These are phyloP conservation scores for Heliothis subflexa DNA, from an alignment of 1,140 invertebrate genomes.

Conservation along the genomic window DNA sequence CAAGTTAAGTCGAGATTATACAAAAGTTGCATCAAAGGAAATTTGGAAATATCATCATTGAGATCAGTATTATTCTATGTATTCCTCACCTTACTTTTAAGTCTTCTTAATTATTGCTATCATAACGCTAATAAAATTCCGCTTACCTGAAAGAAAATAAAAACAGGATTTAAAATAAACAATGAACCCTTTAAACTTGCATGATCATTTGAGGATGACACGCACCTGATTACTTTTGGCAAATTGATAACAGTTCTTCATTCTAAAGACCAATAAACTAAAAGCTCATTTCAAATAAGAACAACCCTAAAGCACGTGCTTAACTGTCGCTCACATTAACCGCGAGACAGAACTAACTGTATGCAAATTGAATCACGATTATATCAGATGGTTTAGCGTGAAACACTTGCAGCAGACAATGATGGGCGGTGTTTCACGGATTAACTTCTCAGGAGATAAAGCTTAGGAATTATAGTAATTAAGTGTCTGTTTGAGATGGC, in stretches of 20 bases:
- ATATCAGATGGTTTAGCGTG: constrained; percentile 31
- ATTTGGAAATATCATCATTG: too few relatives aligned
- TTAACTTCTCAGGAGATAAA: constrained; percentile 1
- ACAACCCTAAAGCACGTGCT: constrained; percentile 16
- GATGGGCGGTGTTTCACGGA: constrained; percentile 37
- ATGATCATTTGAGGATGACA: neutral
- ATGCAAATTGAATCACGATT: constrained; percentile 50
- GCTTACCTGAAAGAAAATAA: constrained; percentile 30
- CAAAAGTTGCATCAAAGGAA: too few relatives aligned
- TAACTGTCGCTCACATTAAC: constrained; percentile 27
- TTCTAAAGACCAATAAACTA: neutral
- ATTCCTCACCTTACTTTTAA: too few relatives aligned
- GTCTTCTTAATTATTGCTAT: too few relatives aligned
- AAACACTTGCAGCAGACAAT: constrained; percentile 29
- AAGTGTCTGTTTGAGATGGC: neutral
- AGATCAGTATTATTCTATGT: too few relatives aligned
- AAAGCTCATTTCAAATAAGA: constrained; percentile 6
- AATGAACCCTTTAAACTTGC: neutral
- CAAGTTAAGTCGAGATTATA: too few relatives aligned
- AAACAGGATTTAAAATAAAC: neutral
- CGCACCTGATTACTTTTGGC: too few relatives aligned
- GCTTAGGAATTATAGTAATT: constrained; percentile 30
- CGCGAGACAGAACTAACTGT: constrained; percentile 34
- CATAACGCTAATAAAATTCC: neutral
- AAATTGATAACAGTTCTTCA: neutral